Conservation (phyloP, 2,113 vertebrate genomes). For the Serinus canaria region DNA sequence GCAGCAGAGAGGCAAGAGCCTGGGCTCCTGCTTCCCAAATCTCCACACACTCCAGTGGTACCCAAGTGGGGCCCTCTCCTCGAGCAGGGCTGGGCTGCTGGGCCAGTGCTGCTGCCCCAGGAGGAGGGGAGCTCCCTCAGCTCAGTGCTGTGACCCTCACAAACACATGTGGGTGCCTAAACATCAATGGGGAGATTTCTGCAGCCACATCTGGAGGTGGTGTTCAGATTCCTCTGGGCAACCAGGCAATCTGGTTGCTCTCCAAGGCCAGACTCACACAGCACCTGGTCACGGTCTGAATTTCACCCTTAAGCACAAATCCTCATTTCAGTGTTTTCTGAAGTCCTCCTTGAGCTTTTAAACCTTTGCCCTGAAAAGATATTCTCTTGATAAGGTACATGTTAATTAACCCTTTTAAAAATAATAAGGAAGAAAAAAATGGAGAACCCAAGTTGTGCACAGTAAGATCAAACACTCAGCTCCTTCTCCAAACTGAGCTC, state of each 20-base stretch:
- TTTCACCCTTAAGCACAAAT: background rate
- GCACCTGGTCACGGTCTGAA: background rate
- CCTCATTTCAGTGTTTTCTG: background rate
- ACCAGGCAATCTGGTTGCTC: background rate
- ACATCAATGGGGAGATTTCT: background rate
- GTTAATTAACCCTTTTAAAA: slow-evolving; percentile 17
- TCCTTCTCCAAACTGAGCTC: slow-evolving; percentile 32
- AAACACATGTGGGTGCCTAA: background rate
- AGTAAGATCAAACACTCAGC: background rate
- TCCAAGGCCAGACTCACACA: background rate
- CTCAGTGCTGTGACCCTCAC: background rate
- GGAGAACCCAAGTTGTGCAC: background rate
- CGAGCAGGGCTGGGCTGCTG: background rate
- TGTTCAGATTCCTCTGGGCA: background rate
- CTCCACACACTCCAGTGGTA: accelerated
- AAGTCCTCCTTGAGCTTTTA: background rate
- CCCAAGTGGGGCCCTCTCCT: background rate
- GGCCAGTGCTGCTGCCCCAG: background rate
- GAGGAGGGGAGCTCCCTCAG: background rate
- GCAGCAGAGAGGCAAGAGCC: background rate
- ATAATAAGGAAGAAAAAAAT: background rate
- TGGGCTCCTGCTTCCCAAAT: background rate
- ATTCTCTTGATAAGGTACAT: background rate
- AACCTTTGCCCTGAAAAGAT: background rate
- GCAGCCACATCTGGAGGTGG: background rate